phyloP scores from a whole-genome alignment of 2,888 invertebrate genomes.

The Teleogryllus oceanicus region DNA sequence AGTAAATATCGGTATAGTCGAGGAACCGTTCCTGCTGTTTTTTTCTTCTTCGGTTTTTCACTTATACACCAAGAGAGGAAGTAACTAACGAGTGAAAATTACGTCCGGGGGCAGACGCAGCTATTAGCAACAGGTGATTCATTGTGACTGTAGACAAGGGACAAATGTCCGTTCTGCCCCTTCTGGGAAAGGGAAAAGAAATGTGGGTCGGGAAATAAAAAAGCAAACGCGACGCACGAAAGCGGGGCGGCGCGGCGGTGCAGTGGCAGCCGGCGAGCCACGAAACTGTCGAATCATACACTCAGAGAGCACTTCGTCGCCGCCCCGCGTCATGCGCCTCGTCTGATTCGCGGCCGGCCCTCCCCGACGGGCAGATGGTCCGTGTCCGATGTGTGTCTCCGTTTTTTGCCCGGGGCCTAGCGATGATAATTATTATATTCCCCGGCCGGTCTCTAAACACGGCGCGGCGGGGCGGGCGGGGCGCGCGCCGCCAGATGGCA shows the following conservation, averaged over 20 bases:
- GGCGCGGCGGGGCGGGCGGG: neutral
- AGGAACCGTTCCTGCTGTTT: neutral
- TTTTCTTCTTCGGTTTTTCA: neutral
- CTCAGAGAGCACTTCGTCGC: neutral
- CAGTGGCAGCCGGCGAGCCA: constrained; percentile 6
- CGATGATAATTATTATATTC: constrained; percentile 18
- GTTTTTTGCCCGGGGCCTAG: constrained; percentile 3
- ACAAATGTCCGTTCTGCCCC: constrained; percentile 11
- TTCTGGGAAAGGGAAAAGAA: neutral
- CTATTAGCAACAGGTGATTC: constrained; percentile 18
- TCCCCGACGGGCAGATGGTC: neutral
- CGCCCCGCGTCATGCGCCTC: neutral
- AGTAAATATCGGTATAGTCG: constrained; percentile 18
- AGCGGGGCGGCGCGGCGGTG: neutral
- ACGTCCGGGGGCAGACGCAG: constrained; percentile 3
- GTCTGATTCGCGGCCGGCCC: neutral
- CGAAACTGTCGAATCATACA: neutral
- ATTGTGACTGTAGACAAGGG: constrained; percentile 5
- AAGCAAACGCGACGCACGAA: neutral
- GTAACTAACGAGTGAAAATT: constrained; percentile 7
- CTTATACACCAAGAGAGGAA: neutral
- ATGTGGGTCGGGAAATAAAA: neutral
- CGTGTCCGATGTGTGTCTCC: constrained; percentile 18
- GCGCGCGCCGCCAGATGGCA: neutral
- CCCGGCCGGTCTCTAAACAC: constrained; percentile 18